Conservation (phyloP, 2,888 invertebrate species). For the Callimorpha dominula region DNA sequence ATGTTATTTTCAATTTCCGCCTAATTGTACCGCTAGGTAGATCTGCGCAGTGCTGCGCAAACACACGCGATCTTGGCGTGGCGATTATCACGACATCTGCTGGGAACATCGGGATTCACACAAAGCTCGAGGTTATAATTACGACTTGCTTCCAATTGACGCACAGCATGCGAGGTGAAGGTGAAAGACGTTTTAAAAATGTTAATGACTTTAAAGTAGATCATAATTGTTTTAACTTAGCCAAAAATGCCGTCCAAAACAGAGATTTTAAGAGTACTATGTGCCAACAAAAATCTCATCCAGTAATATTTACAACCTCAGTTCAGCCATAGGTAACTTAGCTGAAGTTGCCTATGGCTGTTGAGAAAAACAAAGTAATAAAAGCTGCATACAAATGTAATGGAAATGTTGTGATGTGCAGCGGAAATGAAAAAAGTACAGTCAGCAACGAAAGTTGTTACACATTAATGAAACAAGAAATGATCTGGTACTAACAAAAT, state of each 20-base stretch:
- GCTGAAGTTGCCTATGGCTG: background rate
- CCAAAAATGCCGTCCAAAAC: background rate
- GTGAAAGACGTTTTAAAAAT: background rate
- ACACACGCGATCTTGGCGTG: conserved; percentile 48
- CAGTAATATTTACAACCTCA: background rate
- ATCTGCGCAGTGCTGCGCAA: conserved; percentile 45
- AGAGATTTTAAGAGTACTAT: background rate
- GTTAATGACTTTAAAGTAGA: background rate
- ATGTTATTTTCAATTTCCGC: conserved; percentile 16
- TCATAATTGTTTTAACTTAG: background rate
- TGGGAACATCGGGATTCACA: conserved; percentile 61
- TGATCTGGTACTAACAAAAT: background rate
- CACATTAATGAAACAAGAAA: background rate
- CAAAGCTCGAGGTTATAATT: conserved; percentile 52
- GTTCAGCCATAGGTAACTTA: too few relatives aligned
- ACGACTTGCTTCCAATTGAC: conserved; percentile 31
- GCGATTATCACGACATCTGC: conserved; percentile 60
- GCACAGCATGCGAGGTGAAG: conserved; percentile 34
- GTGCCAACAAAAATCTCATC: background rate
- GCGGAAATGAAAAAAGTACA: background rate
- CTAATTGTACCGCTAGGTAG: conserved; percentile 43
- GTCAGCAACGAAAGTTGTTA: background rate
- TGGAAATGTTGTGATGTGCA: background rate
- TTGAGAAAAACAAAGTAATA: background rate
- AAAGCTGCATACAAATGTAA: too few relatives aligned